Evolutionary conservation across 1,140 invertebrate genomes (phyloP).

Genomic region (Acromyrmex heyeri): DNA sequence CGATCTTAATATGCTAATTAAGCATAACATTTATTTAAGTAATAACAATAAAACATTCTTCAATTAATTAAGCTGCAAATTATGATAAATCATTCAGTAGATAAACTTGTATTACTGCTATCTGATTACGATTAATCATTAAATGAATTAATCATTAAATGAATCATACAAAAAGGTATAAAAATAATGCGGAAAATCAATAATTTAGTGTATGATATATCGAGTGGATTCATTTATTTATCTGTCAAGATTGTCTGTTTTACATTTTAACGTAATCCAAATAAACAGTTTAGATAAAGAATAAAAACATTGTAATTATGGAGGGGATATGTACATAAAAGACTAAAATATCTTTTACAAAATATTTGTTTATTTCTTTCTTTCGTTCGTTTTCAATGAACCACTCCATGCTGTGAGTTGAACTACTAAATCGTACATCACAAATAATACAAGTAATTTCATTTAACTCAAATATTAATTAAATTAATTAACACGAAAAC

Average conservation of each 20-base stretch:
- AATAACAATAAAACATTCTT: slow-evolving; percentile 3
- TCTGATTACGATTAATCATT: slow-evolving; percentile 33
- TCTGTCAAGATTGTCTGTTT: background rate
- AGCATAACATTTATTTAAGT: background rate
- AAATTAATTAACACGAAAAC: background rate
- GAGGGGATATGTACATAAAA: slow-evolving; percentile 6
- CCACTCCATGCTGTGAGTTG: background rate
- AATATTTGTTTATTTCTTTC: background rate
- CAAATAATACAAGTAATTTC: background rate
- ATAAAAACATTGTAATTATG: slow-evolving; percentile 13
- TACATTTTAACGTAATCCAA: background rate
- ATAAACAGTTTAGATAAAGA: background rate
- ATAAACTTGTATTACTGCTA: background rate
- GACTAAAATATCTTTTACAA: background rate
- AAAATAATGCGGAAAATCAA: background rate
- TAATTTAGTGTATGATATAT: background rate
- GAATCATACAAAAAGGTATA: background rate
- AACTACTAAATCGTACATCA: background rate
- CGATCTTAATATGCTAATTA: background rate
- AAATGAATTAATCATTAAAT: slow-evolving; percentile 14
- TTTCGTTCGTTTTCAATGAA: background rate
- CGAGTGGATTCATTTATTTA: background rate
- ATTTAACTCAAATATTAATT: background rate
- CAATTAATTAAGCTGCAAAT: background rate
- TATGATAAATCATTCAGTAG: slow-evolving; percentile 8